A percentile compares a stretch with the other conserved stretches of the same genome.
Conservation (phyloP, 2,113 vertebrate genomes). For the Meles meles region DNA sequence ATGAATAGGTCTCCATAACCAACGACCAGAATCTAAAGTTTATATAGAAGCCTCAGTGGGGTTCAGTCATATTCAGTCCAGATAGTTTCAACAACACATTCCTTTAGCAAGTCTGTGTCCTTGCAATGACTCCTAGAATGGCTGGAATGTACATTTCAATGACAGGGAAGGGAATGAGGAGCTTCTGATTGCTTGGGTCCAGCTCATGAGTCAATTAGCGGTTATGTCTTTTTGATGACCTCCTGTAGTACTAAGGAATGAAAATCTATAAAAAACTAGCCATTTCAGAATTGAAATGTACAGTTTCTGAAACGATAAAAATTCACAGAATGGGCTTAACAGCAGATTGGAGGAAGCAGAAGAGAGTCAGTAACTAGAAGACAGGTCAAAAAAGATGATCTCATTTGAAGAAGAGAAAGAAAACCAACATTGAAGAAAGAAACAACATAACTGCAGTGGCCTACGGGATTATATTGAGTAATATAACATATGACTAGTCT, state of each 20-base stretch:
- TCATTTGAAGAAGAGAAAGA: not conserved
- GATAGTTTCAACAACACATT: not conserved
- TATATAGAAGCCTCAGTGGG: not conserved
- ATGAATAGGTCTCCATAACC: not conserved
- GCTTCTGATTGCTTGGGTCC: not conserved
- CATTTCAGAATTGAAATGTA: slow-evolving; percentile 4
- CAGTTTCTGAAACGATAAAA: not conserved
- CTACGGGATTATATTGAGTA: not conserved
- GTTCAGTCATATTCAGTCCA: not conserved
- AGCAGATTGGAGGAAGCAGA: not conserved
- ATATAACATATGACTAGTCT: not conserved
- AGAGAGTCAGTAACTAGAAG: not conserved
- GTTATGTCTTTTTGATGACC: not conserved
- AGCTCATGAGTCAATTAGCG: not conserved
- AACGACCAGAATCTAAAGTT: not conserved
- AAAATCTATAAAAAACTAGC: not conserved
- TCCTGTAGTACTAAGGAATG: not conserved
- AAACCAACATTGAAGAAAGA: not conserved
- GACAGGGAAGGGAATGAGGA: not conserved
- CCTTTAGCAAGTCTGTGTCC: not conserved
- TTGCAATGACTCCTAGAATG: not conserved
- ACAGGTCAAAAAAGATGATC: not conserved
- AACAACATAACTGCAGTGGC: not conserved
- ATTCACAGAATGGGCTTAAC: not conserved
- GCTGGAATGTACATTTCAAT: not conserved